Conservation (phyloP, 2,113 vertebrate genomes). For the Aphelocoma coerulescens region DNA sequence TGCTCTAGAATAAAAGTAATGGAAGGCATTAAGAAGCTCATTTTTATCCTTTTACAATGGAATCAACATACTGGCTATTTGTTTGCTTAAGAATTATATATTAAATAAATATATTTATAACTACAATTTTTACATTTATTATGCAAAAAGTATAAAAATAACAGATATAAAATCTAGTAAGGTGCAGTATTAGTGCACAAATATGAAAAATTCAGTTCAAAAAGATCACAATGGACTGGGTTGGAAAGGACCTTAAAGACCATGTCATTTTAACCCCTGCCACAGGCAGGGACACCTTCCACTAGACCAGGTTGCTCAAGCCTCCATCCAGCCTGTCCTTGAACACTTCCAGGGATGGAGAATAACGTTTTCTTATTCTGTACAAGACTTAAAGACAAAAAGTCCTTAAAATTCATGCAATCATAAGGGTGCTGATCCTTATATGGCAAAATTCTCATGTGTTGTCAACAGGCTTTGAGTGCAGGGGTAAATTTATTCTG, state of each 20-base stretch:
- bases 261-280: neutral
- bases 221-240: neutral
- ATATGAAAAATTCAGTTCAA: neutral
- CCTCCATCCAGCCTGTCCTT: neutral
- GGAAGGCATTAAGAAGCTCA: neutral
- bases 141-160: neutral
- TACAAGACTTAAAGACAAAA: neutral
- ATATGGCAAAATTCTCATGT: fast-evolving
- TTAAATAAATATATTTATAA: neutral
- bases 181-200: neutral
- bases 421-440: neutral
- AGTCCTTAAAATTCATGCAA: neutral
- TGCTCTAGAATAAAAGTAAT: neutral
- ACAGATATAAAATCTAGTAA: neutral
- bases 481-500: neutral
- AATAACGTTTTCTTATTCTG: neutral
- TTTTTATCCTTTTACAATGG: neutral
- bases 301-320: neutral
- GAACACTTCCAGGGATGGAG: neutral
- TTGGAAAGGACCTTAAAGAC: neutral
- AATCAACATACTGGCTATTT: neutral
- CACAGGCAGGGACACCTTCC: neutral
- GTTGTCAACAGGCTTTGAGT: neutral
- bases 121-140: neutral
- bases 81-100: neutral